Conservation (phyloP, 2,113 vertebrate genomes). For the Neodon shergylaensis region DNA sequence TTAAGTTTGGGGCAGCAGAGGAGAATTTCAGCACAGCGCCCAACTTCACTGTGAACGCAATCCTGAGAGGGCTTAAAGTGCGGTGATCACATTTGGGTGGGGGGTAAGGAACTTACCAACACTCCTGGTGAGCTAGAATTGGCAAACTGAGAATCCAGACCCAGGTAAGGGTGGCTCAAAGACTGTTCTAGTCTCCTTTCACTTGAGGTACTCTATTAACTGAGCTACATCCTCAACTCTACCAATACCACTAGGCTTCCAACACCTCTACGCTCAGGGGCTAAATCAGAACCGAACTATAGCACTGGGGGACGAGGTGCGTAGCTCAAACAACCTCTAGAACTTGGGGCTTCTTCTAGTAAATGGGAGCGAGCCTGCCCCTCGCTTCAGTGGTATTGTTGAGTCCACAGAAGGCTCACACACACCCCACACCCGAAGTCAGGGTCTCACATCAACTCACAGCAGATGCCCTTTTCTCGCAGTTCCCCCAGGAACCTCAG, state of each 20-base stretch:
- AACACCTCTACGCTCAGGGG: background rate
- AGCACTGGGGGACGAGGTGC: background rate
- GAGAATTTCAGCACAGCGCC: background rate
- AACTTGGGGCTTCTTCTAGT: background rate
- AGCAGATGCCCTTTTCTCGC: too few species aligned
- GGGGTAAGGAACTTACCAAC: background rate
- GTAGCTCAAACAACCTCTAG: background rate
- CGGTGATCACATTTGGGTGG: background rate
- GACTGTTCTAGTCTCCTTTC: fast-evolving
- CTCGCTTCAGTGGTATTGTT: background rate
- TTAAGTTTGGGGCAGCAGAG: background rate
- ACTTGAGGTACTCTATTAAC: background rate
- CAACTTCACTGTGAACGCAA: background rate
- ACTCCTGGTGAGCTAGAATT: background rate
- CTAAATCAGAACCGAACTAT: background rate
- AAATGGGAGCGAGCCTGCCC: background rate
- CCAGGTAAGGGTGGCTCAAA: background rate
- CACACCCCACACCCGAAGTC: fast-evolving
- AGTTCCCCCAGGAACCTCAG: fast-evolving
- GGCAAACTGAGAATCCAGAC: background rate
- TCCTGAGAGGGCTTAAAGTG: background rate
- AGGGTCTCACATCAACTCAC: background rate
- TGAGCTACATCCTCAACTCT: too few species aligned
- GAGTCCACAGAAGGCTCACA: background rate
- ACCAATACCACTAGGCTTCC: background rate